Percentiles rank a stretch among this genome's conserved stretches.
These are phyloP conservation scores for Bagarius yarrelli DNA, from an alignment of 2,113 vertebrate genomes.

Conservation along the genomic window DNA sequence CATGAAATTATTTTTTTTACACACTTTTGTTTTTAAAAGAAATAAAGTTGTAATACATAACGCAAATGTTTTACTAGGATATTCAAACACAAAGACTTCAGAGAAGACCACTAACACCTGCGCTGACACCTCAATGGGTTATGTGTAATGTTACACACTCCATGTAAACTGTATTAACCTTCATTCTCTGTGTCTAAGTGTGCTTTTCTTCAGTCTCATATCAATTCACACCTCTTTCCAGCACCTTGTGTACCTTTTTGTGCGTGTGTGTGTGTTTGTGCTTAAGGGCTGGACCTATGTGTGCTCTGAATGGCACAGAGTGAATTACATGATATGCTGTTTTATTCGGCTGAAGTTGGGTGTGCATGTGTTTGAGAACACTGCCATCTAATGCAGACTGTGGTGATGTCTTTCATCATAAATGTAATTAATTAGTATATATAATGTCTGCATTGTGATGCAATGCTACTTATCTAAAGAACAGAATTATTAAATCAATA, in stretches of 20 bases:
- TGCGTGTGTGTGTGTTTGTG: background rate
- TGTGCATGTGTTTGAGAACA: constrained; percentile 19
- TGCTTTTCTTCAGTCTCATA: constrained; percentile 2
- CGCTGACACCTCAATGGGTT: background rate
- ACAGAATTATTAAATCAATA: background rate
- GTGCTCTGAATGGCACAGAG: constrained; percentile 23
- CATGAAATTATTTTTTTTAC: too few relatives aligned
- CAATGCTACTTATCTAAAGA: background rate
- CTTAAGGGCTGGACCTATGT: constrained; percentile 29
- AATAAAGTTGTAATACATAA: background rate
- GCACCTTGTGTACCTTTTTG: constrained; percentile 8
- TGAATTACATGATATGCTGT: background rate
- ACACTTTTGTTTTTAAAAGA: too few relatives aligned
- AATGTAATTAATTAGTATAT: background rate
- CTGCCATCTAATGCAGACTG: constrained; percentile 42
- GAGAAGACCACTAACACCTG: background rate
- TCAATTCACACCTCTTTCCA: constrained; percentile 24
- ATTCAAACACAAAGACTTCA: background rate
- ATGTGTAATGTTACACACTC: background rate
- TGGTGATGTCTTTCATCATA: background rate
- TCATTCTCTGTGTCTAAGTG: background rate
- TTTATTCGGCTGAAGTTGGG: background rate
- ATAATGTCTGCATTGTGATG: background rate
- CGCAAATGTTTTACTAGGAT: background rate
- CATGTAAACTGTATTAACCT: background rate